A percentile compares a stretch with the other conserved stretches of the same genome.
phyloP scores from a whole-genome alignment of 1,140 invertebrate genomes.

The Vanessa tameamea region DNA sequence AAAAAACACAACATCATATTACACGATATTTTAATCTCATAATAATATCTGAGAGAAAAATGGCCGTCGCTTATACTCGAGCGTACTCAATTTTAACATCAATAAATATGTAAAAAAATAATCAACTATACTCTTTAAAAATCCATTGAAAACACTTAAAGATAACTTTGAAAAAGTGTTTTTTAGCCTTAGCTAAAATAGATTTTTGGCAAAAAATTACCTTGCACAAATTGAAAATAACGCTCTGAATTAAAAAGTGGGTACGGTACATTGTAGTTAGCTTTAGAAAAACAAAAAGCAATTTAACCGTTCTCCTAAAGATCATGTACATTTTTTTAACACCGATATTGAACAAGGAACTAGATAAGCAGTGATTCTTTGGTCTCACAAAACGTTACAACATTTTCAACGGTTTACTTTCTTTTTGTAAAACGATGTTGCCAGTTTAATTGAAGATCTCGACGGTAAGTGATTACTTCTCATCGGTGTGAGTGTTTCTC shows the following conservation, averaged over 20 bases:
- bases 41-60: conserved; percentile 23
- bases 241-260: conserved; percentile 17
- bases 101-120: conserved; percentile 9
- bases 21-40: conserved; percentile 28
- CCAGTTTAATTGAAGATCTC: conserved; percentile 69
- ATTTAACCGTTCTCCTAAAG: conserved; percentile 58
- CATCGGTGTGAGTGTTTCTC: conserved; percentile 59
- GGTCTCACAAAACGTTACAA: conserved; percentile 68
- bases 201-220: conserved; percentile 21
- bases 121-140: conserved; percentile 4
- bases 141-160: conserved; percentile 22
- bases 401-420: conserved; percentile 73
- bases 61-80: conserved; percentile 7
- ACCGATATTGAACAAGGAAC: conserved; percentile 58
- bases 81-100: conserved; percentile 21
- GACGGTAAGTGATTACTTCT: conserved; percentile 64
- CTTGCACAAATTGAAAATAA: conserved; percentile 14
- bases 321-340: conserved; percentile 63
- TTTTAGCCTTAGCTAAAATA: conserved; percentile 11
- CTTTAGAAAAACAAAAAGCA: conserved; percentile 63
- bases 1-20: background rate
- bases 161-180: conserved; percentile 12
- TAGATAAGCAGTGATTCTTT: conserved; percentile 60
- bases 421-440: conserved; percentile 58
- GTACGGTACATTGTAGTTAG: conserved; percentile 18